These are phyloP conservation scores for Psophia crepitans DNA, from an alignment of 2,113 vertebrate genomes.

Conservation along the genomic window DNA sequence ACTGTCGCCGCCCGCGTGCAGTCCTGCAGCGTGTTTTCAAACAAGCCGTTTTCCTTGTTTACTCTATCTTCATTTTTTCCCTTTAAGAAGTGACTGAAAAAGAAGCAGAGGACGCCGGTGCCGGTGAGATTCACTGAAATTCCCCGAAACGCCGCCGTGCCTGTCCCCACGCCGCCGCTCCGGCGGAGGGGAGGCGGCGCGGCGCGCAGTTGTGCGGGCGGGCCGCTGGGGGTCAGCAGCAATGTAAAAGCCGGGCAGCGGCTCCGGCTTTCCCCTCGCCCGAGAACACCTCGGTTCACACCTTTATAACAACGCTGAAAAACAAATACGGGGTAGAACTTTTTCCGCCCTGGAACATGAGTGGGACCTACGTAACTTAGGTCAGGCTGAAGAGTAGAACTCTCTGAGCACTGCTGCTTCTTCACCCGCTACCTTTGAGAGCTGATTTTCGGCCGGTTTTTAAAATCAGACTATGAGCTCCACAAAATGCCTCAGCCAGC, in stretches of 20 bases:
- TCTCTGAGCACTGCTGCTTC: neutral
- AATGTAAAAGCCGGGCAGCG: neutral
- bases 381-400: neutral
- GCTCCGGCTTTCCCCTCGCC: neutral
- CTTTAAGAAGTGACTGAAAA: neutral
- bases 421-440: neutral
- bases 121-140: neutral
- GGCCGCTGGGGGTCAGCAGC: constrained; percentile 74
- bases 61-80: neutral
- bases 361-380: neutral
- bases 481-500: neutral
- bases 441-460: neutral
- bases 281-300: accelerated
- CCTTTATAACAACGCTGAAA: neutral
- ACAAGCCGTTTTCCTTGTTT: neutral
- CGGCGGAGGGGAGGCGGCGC: accelerated
- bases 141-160: neutral
- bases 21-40: neutral
- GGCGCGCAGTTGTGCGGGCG: neutral
- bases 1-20: accelerated
- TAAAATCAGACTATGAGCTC: neutral
- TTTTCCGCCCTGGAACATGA: neutral
- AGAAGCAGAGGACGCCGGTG: accelerated
- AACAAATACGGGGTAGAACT: neutral
- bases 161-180: accelerated